A percentile compares a stretch with the other conserved stretches of the same genome.
Conservation (phyloP, 2,113 vertebrate genomes). For the Taxidea taxus region DNA sequence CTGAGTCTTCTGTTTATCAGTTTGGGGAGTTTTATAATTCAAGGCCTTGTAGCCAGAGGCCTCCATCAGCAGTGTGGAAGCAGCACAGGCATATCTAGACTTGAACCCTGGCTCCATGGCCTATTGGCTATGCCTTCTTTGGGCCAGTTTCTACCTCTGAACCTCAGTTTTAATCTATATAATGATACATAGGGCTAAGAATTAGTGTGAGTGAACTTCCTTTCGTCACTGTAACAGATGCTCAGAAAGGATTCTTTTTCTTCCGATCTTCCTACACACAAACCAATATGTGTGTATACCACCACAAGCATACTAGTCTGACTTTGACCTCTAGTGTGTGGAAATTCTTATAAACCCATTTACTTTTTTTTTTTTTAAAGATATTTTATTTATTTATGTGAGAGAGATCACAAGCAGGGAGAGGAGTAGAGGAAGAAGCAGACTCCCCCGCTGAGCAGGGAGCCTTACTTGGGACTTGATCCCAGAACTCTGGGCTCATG, state of each 20-base stretch:
- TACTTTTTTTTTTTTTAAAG: background rate
- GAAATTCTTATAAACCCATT: background rate
- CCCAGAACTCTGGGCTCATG: no score
- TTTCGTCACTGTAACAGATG: background rate
- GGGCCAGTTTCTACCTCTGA: background rate
- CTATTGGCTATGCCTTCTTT: background rate
- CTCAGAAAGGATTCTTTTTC: background rate
- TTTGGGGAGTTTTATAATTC: conserved; percentile 3
- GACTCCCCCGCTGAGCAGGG: no score
- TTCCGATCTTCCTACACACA: background rate
- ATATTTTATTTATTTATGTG: no score
- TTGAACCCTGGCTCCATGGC: background rate
- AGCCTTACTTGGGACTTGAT: no score
- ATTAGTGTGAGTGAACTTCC: background rate
- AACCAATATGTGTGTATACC: background rate
- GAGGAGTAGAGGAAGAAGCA: no score
- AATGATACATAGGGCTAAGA: background rate
- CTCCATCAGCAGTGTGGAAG: background rate
- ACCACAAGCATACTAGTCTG: background rate
- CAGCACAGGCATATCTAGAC: background rate
- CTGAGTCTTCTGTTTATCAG: background rate
- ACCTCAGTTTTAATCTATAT: background rate
- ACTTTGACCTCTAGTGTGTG: background rate
- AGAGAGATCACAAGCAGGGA: no score
- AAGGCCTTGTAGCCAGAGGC: background rate